These are phyloP conservation scores for Rutpela maculata DNA, from an alignment of 2,888 invertebrate genomes.

Conservation along the genomic window DNA sequence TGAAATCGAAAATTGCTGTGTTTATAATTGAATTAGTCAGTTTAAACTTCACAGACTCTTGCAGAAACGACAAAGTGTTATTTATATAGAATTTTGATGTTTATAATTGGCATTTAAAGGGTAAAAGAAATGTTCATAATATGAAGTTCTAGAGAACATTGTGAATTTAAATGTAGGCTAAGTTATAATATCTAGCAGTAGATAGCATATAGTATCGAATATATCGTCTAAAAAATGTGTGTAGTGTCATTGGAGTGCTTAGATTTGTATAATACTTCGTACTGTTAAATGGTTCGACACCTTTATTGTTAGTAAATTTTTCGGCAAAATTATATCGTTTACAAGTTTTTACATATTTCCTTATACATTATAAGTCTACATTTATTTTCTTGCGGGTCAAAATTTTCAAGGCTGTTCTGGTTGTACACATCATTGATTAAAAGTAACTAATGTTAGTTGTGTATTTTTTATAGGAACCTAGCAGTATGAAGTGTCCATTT, in stretches of 20 bases:
- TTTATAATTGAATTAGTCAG: neutral
- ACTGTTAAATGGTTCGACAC: conserved; percentile 42
- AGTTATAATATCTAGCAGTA: conserved; percentile 72
- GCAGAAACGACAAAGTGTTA: neutral
- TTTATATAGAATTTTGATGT: conserved; percentile 49
- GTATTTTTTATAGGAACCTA: conserved; percentile 48
- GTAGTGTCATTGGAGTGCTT: conserved; percentile 73
- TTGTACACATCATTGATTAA: conserved; percentile 46
- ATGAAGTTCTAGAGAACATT: conserved; percentile 62
- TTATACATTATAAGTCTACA: conserved; percentile 18
- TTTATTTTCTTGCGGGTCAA: conserved; percentile 26
- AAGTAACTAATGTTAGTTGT: conserved; percentile 24
- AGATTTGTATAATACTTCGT: conserved; percentile 64
- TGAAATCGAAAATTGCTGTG: neutral
- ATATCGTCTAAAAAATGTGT: conserved; percentile 72
- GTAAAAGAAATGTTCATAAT: conserved; percentile 52
- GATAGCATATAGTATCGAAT: conserved; percentile 73
- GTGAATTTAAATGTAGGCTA: conserved; percentile 71
- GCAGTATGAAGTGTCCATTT: conserved; percentile 67
- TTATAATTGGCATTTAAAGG: conserved; percentile 59
- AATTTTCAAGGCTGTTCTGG: conserved; percentile 42
- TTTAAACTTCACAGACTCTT: neutral
- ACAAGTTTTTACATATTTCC: conserved; percentile 12
- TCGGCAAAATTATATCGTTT: conserved; percentile 33
- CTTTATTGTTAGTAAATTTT: conserved; percentile 25